Conservation (phyloP, 2,113 vertebrate species). For the Eulemur rufifrons region DNA sequence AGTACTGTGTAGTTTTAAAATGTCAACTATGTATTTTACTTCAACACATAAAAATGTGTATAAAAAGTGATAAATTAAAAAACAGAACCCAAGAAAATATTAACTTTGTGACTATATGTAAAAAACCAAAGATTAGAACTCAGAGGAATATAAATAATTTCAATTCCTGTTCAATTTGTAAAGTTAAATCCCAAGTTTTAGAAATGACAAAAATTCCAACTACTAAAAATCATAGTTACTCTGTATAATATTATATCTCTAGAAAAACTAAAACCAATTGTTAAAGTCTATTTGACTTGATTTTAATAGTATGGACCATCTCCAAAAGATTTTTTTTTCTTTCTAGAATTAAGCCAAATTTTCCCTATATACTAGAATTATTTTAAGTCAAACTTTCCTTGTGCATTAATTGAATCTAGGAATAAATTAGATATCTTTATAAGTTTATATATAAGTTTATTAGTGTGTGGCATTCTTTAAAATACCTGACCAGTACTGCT, state of each 20-base stretch:
- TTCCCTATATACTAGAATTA: neutral
- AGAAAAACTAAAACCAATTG: neutral
- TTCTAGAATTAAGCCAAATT: neutral
- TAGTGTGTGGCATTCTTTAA: neutral
- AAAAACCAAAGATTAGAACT: neutral
- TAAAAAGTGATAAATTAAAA: neutral
- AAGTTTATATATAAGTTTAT: conserved; percentile 14
- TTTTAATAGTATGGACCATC: neutral
- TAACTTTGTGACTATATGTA: neutral
- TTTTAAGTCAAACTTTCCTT: neutral
- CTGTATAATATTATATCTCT: neutral
- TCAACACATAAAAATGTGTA: neutral
- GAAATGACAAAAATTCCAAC: conserved; percentile 18
- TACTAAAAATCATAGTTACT: neutral
- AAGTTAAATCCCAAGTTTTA: neutral
- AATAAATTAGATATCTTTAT: neutral
- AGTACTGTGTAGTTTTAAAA: neutral
- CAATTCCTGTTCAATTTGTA: neutral
- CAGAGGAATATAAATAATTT: neutral
- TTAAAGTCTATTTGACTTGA: neutral
- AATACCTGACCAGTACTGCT: neutral
- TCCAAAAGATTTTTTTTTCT: neutral
- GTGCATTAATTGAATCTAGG: neutral
- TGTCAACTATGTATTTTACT: neutral
- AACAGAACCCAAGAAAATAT: neutral